These are phyloP conservation scores for Osmoderma eremita DNA, from an alignment of 2,888 invertebrate species.

Conservation along the genomic window DNA sequence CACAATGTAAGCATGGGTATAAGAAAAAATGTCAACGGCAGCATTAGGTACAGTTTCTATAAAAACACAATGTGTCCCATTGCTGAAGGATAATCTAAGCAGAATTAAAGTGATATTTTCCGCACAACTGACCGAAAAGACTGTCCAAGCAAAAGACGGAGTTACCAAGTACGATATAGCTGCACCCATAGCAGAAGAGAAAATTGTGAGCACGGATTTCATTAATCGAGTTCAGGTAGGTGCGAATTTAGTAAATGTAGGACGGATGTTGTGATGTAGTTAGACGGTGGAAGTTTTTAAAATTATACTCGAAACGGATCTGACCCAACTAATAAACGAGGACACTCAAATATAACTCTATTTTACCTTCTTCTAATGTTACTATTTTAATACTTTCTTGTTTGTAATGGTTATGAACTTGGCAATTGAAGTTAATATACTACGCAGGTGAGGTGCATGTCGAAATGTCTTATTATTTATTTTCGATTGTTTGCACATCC, in stretches of 20 bases:
- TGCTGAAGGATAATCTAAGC: slow-evolving; percentile 60
- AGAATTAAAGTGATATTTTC: slow-evolving; percentile 61
- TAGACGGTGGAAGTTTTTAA: slow-evolving; percentile 45
- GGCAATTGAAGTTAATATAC: background rate
- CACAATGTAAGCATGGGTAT: slow-evolving; percentile 44
- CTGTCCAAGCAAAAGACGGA: slow-evolving; percentile 50
- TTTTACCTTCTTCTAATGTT: slow-evolving; percentile 45
- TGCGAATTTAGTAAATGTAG: slow-evolving; percentile 46
- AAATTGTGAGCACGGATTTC: slow-evolving; percentile 60
- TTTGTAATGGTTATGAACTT: background rate
- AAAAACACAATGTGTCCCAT: slow-evolving; percentile 58
- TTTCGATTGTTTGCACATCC: slow-evolving; percentile 9
- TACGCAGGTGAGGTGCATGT: background rate
- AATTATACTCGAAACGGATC: slow-evolving; percentile 54
- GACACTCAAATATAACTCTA: slow-evolving; percentile 58
- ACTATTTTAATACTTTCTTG: slow-evolving; percentile 17
- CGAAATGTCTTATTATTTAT: slow-evolving; percentile 1
- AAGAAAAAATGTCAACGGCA: slow-evolving; percentile 57
- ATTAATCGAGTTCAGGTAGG: slow-evolving; percentile 61
- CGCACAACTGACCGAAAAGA: slow-evolving; percentile 59
- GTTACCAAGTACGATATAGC: slow-evolving; percentile 58
- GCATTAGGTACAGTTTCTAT: slow-evolving; percentile 60
- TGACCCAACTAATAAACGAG: slow-evolving; percentile 55
- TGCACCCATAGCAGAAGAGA: slow-evolving; percentile 56
- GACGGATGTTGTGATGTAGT: slow-evolving; percentile 41